Base-by-base conservation (phyloP, 2,113 vertebrate species). In the Scomber scombrus region DNA sequence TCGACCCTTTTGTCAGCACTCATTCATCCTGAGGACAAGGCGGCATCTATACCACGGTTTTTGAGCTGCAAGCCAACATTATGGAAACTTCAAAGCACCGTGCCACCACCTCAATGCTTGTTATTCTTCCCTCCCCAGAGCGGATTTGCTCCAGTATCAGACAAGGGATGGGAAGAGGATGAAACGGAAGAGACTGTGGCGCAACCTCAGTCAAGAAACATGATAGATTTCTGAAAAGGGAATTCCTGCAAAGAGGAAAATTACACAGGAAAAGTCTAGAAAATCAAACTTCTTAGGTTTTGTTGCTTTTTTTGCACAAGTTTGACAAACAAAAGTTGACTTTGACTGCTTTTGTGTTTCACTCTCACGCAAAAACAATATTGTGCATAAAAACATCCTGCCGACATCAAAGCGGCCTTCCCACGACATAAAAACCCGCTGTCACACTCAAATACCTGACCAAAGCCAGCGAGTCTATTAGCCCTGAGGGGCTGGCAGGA, bases 21-120 rank as follows among this genome's bases (percentile, higher is more conserved):
- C 91, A 93, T 93, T 94, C 91, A 92, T 88, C 87, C 91, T 43
- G 82, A 89, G 79, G 86, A 95, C 89, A 93, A 93, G 91, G 89
- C 88, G 7, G 80, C 82, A 81, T 89, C 93, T 92, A 84, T 92
- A 78, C 73, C 75, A 66, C 82, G 56, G 85, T 46, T 88, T 94
- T 92, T 92, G 90, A 95, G 93, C 92, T 77, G 69, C 77, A 64
- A 83, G 85, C 89, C 92, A 92, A 93, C 88, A 85, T 92, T 91
- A 92, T 88, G 77, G 88, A 57, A 60, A 92, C 93, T 94, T 94
- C 92, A 94, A 95, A 94, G 92, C 13, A 7, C 47, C 57, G 21
- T 78, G 85, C 78, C 87, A 85, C 75, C 77, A 75, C 69, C 81
- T 80, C 85, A 21, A 5, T 45, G 62, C 86, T 86, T 47, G 68